Base-by-base conservation (phyloP, 1,140 invertebrate species). In the Neodiprion lecontei region DNA sequence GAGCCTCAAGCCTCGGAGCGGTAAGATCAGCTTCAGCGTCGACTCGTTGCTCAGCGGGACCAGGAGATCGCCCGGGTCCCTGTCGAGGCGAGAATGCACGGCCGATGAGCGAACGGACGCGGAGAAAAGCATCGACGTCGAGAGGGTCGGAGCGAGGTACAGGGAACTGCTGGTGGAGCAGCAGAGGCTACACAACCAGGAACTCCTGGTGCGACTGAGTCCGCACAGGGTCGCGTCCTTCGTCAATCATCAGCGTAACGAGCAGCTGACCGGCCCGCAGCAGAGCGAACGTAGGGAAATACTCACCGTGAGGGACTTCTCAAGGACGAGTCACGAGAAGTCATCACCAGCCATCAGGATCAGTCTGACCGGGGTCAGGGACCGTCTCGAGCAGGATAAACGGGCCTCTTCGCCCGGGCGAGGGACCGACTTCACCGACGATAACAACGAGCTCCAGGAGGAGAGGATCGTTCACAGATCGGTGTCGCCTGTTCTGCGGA, bases 1-100 rank as follows among this genome's bases (percentile, higher is more conserved):
- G 53, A 85, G 84, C 61, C 74, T 88, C 66, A 89, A 88, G 70
- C 86, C 87, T 14, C 83, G 87, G 23, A 87, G 84, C 72, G 87
- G 86, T 47, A 89, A 88, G 72, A 89, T 88, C 76, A 88, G 85
- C 78, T 89, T 89, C 74, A 89, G 88, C 80, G 88, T 89, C 50
- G 88, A 89, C 74, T 72, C 87, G 49, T 75, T 89, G 71, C 79
- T 89, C 12, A 89, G 88, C 77, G 82, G 87, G 69, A 88, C 87
- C 75, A 86, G 84, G 76, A 86, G 85, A 74, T 83, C 84, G 40
- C 80, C 82, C 65, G 72, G 68, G 8, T 77, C 75, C 48, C 74
- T 79, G 69, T 49, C 72, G 9, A 79, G 80, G 11, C 78, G 80
- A 21, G 79, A 79, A 12, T 73, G 50, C 69, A 78, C 79, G 9